Percentiles rank a stretch among this genome's conserved stretches.
phyloP scores from a whole-genome alignment of 2,113 vertebrate species.

The Cygnus buccinator region DNA sequence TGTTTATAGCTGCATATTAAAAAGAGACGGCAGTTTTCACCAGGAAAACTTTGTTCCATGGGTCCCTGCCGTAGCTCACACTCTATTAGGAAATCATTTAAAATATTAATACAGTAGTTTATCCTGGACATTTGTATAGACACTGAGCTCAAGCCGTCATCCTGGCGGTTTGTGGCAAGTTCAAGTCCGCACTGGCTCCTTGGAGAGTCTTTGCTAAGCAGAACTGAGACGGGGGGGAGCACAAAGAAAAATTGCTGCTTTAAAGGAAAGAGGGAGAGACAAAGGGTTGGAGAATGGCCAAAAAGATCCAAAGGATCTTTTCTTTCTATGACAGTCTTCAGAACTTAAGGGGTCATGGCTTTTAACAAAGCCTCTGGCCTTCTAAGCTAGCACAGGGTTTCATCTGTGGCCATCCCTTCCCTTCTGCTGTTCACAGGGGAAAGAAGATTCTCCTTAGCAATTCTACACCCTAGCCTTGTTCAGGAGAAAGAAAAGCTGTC shows the following conservation, averaged over 20 bases:
- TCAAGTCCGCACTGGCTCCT: background rate
- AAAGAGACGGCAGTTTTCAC: background rate
- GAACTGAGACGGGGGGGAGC: background rate
- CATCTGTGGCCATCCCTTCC: background rate
- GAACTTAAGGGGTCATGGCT: background rate
- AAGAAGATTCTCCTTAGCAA: background rate
- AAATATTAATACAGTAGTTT: slow-evolving; percentile 45
- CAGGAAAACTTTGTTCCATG: background rate
- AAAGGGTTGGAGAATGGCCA: background rate
- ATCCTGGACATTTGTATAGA: background rate
- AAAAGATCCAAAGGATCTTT: background rate
- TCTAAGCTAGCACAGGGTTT: background rate
- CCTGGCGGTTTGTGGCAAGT: background rate
- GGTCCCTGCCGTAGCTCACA: background rate
- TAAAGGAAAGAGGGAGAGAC: background rate
- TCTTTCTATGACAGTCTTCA: background rate
- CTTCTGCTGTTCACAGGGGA: background rate
- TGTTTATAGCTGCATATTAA: background rate
- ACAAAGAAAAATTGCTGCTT: background rate
- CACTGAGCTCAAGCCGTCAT: background rate
- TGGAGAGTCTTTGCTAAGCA: background rate
- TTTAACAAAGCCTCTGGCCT: background rate
- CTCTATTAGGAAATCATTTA: background rate
- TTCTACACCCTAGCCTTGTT: background rate
- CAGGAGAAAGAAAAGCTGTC: background rate